These are phyloP conservation scores for Blennius ocellaris DNA, from an alignment of 2,113 vertebrate species.

Conservation along the genomic window DNA sequence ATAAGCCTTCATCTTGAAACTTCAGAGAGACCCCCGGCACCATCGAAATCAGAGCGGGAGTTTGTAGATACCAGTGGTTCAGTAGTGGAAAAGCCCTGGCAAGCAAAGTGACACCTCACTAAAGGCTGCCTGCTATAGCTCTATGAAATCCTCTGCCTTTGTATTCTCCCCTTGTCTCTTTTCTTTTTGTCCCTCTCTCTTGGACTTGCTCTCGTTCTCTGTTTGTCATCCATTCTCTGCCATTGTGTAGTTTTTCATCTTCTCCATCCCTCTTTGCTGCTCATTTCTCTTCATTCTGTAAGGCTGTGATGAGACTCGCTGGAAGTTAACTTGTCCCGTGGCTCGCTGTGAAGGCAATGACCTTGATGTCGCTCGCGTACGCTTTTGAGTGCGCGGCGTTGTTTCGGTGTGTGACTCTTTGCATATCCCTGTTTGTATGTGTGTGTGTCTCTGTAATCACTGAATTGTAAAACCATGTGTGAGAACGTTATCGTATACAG, in stretches of 20 bases:
- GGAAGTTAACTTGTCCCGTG: conserved; percentile 63
- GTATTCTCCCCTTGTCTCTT: conserved; percentile 33
- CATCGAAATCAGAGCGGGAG: conserved; percentile 72
- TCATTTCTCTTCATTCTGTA: conserved; percentile 36
- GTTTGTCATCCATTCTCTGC: conserved; percentile 41
- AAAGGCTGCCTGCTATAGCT: conserved; percentile 57
- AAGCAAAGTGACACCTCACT: conserved; percentile 71
- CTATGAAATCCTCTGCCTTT: conserved; percentile 40
- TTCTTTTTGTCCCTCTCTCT: conserved; percentile 31
- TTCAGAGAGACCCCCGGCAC: conserved; percentile 62
- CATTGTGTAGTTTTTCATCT: conserved; percentile 38
- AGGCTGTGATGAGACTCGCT: conserved; percentile 40
- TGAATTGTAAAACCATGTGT: conserved; percentile 77
- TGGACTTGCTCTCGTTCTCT: conserved; percentile 49
- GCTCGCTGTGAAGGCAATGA: conserved; percentile 55
- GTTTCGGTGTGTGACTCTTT: conserved; percentile 40
- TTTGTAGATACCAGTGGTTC: conserved; percentile 64
- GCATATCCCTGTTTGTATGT: conserved; percentile 59
- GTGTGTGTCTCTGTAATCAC: conserved; percentile 65
- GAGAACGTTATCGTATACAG: conserved; percentile 55
- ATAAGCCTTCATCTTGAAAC: conserved; percentile 78
- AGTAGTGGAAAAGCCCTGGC: conserved; percentile 64
- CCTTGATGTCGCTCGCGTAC: conserved; percentile 63
- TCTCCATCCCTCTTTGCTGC: conserved; percentile 33
- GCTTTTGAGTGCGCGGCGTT: conserved; percentile 25